phyloP scores from a whole-genome alignment of 2,888 invertebrate species.

The Ferdinandea cuprea region DNA sequence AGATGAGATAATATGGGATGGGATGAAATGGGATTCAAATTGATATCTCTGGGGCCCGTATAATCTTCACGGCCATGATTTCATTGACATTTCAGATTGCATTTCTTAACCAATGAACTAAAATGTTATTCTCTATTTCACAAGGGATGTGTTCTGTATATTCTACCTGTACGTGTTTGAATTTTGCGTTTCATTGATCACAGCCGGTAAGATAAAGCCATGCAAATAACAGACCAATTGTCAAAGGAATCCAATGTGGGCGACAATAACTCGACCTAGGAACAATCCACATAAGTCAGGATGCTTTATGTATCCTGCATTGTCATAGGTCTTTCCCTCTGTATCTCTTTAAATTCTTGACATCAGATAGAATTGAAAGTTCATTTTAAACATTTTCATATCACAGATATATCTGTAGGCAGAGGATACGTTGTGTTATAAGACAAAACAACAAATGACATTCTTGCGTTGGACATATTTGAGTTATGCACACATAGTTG shows the following conservation, averaged over 20 bases:
- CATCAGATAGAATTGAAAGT: neutral
- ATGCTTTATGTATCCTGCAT: neutral
- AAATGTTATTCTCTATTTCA: constrained; percentile 1
- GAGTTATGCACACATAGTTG: constrained; percentile 20
- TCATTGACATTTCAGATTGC: neutral
- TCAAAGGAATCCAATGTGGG: constrained; percentile 17
- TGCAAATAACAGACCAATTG: constrained; percentile 27
- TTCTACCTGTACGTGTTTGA: neutral
- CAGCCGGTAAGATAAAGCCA: constrained; percentile 17
- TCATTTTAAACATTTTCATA: constrained; percentile 4
- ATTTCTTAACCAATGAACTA: neutral
- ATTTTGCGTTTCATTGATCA: neutral
- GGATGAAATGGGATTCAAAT: too few relatives aligned
- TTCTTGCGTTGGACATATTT: constrained; percentile 25
- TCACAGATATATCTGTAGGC: neutral
- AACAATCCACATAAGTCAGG: neutral
- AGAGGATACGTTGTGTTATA: constrained; percentile 6
- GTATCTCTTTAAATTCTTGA: neutral
- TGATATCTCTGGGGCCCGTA: too few relatives aligned
- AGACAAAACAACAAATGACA: constrained; percentile 20
- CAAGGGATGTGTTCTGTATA: neutral
- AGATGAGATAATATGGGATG: too few relatives aligned
- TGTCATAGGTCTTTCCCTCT: neutral
- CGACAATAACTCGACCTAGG: neutral
- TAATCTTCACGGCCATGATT: neutral